phyloP scores from a whole-genome alignment of 2,888 invertebrate species.

The Chironomus tentans region DNA sequence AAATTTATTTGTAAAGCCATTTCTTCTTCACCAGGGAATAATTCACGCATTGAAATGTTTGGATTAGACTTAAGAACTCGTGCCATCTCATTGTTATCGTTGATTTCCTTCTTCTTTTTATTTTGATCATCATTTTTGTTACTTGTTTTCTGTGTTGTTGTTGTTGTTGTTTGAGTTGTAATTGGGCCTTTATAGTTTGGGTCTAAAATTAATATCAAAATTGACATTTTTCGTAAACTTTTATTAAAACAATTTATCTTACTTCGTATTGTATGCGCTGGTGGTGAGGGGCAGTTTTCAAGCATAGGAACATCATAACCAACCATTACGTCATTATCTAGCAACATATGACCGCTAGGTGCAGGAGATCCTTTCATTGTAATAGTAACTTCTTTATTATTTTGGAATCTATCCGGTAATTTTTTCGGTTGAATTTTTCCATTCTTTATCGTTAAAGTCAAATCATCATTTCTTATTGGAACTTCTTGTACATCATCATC shows the following conservation, averaged over 20 bases:
- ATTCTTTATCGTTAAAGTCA: constrained; percentile 19
- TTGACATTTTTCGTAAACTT: background rate
- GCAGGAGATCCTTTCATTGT: constrained; percentile 17
- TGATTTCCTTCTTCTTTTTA: too few species aligned
- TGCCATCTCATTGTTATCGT: constrained; percentile 35
- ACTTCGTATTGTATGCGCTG: constrained; percentile 19
- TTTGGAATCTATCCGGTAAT: background rate
- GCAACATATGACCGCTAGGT: constrained; percentile 28
- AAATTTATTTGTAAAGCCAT: constrained; percentile 66
- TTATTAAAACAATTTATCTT: background rate
- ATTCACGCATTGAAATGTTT: constrained; percentile 69
- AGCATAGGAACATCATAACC: constrained; percentile 38
- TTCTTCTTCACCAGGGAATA: constrained; percentile 77
- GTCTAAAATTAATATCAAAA: background rate
- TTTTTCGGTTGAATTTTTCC: constrained; percentile 23
- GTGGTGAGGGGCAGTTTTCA: constrained; percentile 28
- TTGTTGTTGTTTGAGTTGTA: constrained; percentile 1
- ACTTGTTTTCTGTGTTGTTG: constrained; percentile 1
- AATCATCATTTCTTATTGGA: constrained; percentile 2
- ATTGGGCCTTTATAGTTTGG: constrained; percentile 17
- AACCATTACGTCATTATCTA: constrained; percentile 36
- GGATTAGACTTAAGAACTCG: constrained; percentile 50
- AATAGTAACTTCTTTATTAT: constrained; percentile 14
- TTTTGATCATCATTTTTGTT: background rate
- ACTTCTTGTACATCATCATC: constrained; percentile 29